Conservation (phyloP, 2,113 vertebrate genomes). For the Paracanthobrama guichenoti region DNA sequence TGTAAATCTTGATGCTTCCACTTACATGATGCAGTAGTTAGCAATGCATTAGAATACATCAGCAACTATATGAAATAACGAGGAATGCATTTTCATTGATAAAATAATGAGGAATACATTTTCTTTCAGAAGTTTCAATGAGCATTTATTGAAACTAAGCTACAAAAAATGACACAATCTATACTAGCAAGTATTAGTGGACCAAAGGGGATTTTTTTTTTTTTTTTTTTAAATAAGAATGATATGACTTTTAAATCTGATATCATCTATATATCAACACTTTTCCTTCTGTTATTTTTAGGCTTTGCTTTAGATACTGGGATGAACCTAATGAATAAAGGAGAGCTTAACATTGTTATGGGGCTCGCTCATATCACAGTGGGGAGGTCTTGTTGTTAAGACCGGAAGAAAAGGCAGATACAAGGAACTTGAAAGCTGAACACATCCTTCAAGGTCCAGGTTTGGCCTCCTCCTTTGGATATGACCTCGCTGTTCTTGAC, state of each 20-base stretch:
- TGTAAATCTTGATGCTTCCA: background rate
- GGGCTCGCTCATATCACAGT: conserved; percentile 87
- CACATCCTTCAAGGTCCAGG: conserved; percentile 85
- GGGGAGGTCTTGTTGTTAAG: conserved; percentile 86
- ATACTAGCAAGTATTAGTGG: background rate
- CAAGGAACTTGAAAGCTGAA: conserved; percentile 73
- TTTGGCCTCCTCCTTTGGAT: conserved; percentile 92
- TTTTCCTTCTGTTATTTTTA: conserved; percentile 56
- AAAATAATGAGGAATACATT: background rate
- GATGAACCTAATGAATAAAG: conserved; percentile 79
- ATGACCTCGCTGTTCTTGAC: conserved; percentile 88
- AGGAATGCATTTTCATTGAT: background rate
- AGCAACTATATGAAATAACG: background rate
- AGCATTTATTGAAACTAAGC: background rate
- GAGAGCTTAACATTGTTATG: conserved; percentile 85
- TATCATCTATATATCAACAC: background rate
- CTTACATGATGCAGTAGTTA: background rate
- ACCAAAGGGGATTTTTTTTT: background rate
- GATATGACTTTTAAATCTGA: background rate
- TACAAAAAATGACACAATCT: background rate
- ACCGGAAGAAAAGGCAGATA: conserved; percentile 61
- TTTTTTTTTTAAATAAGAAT: too few relatives aligned
- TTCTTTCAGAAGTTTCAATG: background rate
- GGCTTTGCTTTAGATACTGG: conserved; percentile 91
- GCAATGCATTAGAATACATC: background rate